Percentiles rank a stretch among this genome's conserved stretches.
phyloP scores from a whole-genome alignment of 1,140 invertebrate genomes.

The Cecropterus lyciades region DNA sequence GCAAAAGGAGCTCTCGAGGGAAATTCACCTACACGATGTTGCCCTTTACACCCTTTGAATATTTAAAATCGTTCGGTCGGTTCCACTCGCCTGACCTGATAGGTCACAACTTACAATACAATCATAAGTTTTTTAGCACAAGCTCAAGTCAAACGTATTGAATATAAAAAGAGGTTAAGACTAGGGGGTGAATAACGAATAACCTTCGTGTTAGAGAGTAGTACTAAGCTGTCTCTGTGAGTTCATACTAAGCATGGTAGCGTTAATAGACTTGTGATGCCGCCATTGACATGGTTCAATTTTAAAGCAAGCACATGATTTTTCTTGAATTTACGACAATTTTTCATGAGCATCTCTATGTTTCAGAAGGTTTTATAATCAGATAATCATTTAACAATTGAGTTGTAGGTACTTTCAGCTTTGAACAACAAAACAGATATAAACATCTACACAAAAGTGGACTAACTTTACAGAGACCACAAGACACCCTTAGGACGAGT shows the following conservation, averaged over 20 bases:
- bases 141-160: slow-evolving; percentile 34
- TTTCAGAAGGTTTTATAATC: too few relatives aligned
- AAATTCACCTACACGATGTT: slow-evolving; percentile 68
- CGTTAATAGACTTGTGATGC: too few relatives aligned
- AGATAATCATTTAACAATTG: too few relatives aligned
- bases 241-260: background rate
- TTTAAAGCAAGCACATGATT: too few relatives aligned
- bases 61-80: slow-evolving; percentile 67
- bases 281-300: too few relatives aligned
- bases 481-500: too few relatives aligned
- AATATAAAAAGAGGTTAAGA: slow-evolving; percentile 39
- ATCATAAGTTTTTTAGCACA: slow-evolving; percentile 29
- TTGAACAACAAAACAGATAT: too few relatives aligned
- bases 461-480: too few relatives aligned
- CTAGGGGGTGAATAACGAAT: slow-evolving; percentile 34
- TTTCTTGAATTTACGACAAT: too few relatives aligned
- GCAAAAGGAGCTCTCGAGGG: slow-evolving; percentile 50
- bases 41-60: slow-evolving; percentile 81
- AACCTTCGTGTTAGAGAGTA: slow-evolving; percentile 16
- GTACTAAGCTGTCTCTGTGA: background rate
- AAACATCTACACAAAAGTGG: too few relatives aligned
- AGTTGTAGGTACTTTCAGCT: too few relatives aligned
- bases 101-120: slow-evolving; percentile 31
- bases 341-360: too few relatives aligned
- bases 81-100: slow-evolving; percentile 47